phyloP scores from a whole-genome alignment of 2,888 invertebrate genomes.

The Eupsilia transversa region DNA sequence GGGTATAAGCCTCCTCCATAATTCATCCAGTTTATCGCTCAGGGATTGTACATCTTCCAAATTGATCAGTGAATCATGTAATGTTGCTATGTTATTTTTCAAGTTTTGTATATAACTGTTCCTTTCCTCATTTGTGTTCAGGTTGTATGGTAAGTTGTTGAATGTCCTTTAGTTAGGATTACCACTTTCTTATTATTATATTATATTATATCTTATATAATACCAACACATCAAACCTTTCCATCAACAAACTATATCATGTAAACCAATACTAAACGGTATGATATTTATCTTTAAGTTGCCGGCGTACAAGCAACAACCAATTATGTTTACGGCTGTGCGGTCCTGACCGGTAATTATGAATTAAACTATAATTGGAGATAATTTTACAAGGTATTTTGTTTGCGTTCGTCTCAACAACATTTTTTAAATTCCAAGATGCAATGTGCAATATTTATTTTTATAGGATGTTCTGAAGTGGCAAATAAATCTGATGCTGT shows the following conservation, averaged over 20 bases:
- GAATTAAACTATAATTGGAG: constrained; percentile 80
- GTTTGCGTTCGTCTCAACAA: constrained; percentile 62
- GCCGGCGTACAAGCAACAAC: constrained; percentile 63
- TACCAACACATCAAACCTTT: constrained; percentile 43
- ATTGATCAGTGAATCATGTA: too few relatives aligned
- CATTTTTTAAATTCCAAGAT: constrained; percentile 62
- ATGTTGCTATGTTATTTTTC: too few relatives aligned
- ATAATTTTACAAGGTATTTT: constrained; percentile 72
- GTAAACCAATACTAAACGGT: constrained; percentile 64
- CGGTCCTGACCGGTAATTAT: constrained; percentile 75
- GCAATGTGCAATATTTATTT: constrained; percentile 51
- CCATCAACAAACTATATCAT: constrained; percentile 58
- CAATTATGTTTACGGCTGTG: constrained; percentile 79
- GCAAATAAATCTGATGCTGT: constrained; percentile 36
- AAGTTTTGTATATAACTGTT: too few relatives aligned
- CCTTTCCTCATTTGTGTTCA: too few relatives aligned
- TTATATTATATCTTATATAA: too few relatives aligned
- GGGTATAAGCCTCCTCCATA: too few relatives aligned
- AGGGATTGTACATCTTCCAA: too few relatives aligned
- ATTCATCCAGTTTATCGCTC: too few relatives aligned
- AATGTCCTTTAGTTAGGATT: too few relatives aligned
- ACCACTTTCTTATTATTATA: constrained; percentile 10
- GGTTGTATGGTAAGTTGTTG: too few relatives aligned
- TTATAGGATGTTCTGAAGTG: constrained; percentile 24
- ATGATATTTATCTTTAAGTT: constrained; percentile 65